phyloP scores from a whole-genome alignment of 2,797 vertebrate species.

The Monodelphis domestica region DNA sequence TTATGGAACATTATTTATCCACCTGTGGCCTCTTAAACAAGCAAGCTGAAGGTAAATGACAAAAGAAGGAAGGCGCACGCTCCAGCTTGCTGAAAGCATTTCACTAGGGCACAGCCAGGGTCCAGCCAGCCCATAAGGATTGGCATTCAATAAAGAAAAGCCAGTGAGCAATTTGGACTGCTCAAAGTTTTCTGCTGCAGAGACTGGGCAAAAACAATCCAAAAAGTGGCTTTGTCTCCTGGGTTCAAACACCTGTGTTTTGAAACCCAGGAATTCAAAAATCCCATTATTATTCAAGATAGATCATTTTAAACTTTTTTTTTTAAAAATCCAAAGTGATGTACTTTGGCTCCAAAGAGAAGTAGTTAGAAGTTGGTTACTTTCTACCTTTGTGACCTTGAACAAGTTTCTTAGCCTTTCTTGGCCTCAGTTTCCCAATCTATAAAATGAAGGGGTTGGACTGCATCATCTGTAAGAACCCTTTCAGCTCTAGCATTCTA shows the following conservation, averaged over 20 bases:
- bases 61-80: background rate
- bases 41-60: background rate
- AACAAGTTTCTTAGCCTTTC: background rate
- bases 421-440: background rate
- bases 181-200: constrained; percentile 7
- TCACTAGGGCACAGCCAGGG: constrained; percentile 9
- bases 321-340: constrained; percentile 32
- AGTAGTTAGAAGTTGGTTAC: background rate
- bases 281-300: constrained; percentile 52
- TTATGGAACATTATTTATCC: background rate
- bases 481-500: background rate
- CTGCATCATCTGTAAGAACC: background rate
- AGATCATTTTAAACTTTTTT: constrained; percentile 50
- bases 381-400: background rate
- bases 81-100: constrained; percentile 22
- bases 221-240: constrained; percentile 5
- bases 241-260: background rate
- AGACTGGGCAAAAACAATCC: constrained; percentile 29
- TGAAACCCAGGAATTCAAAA: constrained; percentile 27
- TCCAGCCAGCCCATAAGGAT: constrained; percentile 25
- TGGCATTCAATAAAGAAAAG: constrained; percentile 51
- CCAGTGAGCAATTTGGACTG: background rate
- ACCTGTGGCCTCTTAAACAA: background rate
- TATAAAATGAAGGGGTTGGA: background rate
- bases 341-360: background rate